Conservation (phyloP, 35 echinoderm and acorn worm genomes). For the Ptychodera flava region DNA sequence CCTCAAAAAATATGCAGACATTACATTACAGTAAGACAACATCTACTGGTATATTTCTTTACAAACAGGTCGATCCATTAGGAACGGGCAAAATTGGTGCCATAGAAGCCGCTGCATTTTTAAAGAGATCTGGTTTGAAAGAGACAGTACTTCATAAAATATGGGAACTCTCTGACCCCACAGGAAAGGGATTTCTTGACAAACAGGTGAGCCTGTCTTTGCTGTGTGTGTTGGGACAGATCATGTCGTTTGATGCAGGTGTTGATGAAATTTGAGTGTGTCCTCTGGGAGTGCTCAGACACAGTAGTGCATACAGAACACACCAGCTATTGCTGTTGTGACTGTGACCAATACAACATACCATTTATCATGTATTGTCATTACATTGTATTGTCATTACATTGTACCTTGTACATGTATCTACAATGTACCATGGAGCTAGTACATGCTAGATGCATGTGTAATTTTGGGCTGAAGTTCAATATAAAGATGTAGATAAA, state of each 20-base stretch:
- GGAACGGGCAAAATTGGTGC: constrained; percentile 76
- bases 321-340: too few species aligned
- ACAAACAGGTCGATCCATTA: constrained; percentile 52
- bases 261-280: background rate
- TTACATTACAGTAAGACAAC: background rate
- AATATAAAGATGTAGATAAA: too few species aligned
- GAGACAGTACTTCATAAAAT: constrained; percentile 85
- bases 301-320: too few species aligned
- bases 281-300: too few species aligned
- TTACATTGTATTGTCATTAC: too few species aligned
- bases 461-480: too few species aligned
- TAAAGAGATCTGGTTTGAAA: constrained; percentile 79
- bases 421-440: too few species aligned
- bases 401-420: too few species aligned
- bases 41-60: background rate
- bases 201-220: constrained; percentile 56
- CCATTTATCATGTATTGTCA: too few species aligned
- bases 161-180: constrained; percentile 83
- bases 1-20: background rate
- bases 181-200: constrained; percentile 72
- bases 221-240: background rate
- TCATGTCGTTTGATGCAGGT: background rate
- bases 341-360: too few species aligned
- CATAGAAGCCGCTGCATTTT: constrained; percentile 67
- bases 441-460: too few species aligned